Evolutionary conservation across 2,888 invertebrate genomes (phyloP), one percentile per base, ranked within the genome.

Genomic region (Nesidiocoris tenuis): DNA sequence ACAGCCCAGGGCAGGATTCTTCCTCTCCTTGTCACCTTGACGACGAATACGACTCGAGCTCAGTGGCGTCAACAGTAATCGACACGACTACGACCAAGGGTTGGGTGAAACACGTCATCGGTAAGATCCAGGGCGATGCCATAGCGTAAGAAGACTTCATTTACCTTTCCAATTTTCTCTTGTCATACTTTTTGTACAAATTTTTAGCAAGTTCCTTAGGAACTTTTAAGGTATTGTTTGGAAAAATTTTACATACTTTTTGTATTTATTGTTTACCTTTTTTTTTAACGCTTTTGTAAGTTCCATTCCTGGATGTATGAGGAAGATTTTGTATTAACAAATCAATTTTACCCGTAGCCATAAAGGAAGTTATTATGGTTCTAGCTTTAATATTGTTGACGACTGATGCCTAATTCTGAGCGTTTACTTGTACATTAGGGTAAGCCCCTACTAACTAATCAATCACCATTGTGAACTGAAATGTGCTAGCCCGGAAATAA

Each of bases 91-190:
- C 85, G 76, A 82, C 84, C 2, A 87, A 87, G 84, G 89, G 88
- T 80, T 91, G 91, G 91, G 91, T 91, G 0, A 90, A 89, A 81
- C 89, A 91, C 81, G 89, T 91, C n/a, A 80, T 80, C 21, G 78
- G 80, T 22, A 80, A 80, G 75, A 77, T 80, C 12, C 80, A 80
- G 74, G 80, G 80, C 19, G 79, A 80, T 39, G 18, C n/a, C 16
- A 39, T 39, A n/a, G 18, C 39, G 2, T 67, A 17, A 65, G 24
- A 70, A 59, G 61, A 70, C 70, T 59, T 39, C 3, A 39, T 39
- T 39, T 39, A 39, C 39, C 39, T 39, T 24, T 23, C 24, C 24
- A 18, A 22, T 67, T 18, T 66, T 55, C 21, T 67, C 67, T 67
- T 56, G 67, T 67, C 67, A 67, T 67, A 56, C 55, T 22, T 56